Base-by-base conservation (phyloP, 2,113 vertebrate genomes). In the Oryzias javanicus region DNA sequence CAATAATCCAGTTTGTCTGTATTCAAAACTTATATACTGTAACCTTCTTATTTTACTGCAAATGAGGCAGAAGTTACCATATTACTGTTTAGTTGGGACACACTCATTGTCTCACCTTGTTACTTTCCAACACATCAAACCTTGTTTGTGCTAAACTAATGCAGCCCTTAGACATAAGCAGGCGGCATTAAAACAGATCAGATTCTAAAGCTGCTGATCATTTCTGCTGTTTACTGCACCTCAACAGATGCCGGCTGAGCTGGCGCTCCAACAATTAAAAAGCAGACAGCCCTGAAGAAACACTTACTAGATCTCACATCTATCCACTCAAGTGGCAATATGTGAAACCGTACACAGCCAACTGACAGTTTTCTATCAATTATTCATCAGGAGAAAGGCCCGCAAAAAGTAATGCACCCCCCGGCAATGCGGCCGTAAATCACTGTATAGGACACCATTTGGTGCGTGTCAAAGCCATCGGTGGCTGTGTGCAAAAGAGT, bases 361-460 rank as follows among this genome's bases (percentile, higher is more conserved):
- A 49, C 51, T 79, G 76, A 83, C 76, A 78, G 68, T 24, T 63
- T 82, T 72, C 53, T 24, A 80, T 87, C 71, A 86, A 83, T 86
- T 82, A 87, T 84, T 87, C 83, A 88, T 71, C 25, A 71, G 72
- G 46, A 78, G 60, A 82, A 83, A 72, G 63, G 61, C 73, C 83
- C 51, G 19, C 71, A 84, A 86, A 82, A 63, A 75, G 74, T 73
- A 71, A 54, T 40, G 64, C 86, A 76, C 79, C 74, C 42, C 76
- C 63, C 45, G 60, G 82, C 83, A 67, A 80, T 72, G 70, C 76
- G 76, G 78, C 81, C 59, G 74, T 90, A 88, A 85, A 89, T 88
- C 88, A 85, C 72, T 45, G 79, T 67, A 83, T 51, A 75, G 78
- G 70, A 40, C 70, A 80, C 79, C 82, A 86, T 86, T 82, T 88